These are phyloP conservation scores for Branchellion lobata DNA, from an alignment of 2,888 invertebrate genomes.

Conservation along the genomic window DNA sequence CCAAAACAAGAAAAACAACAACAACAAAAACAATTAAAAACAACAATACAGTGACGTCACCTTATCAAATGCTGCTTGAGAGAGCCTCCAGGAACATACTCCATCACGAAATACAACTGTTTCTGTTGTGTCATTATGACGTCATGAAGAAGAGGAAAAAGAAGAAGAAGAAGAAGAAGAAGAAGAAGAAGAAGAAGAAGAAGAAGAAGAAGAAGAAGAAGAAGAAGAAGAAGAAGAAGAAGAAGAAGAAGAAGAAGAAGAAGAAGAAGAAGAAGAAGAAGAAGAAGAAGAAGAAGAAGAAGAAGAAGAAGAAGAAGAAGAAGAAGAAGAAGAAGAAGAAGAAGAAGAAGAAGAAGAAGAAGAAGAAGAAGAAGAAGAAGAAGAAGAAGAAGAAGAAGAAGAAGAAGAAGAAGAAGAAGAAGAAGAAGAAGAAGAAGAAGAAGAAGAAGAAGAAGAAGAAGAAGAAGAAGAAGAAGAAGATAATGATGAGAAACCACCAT, in stretches of 20 bases:
- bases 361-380: constrained; percentile 36
- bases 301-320: too few relatives aligned
- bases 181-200: not conserved
- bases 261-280: too few relatives aligned
- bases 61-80: constrained; percentile 30
- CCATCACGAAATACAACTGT: constrained; percentile 27
- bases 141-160: not conserved
- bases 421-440: constrained; percentile 36
- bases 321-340: too few relatives aligned
- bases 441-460: constrained; percentile 34
- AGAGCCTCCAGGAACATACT: constrained; percentile 23
- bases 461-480: constrained; percentile 26
- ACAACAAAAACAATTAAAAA: not conserved
- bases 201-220: not conserved
- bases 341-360: constrained; percentile 35
- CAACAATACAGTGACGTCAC: not conserved
- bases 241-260: not conserved
- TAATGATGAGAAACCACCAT: too few relatives aligned
- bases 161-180: not conserved
- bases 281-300: too few relatives aligned
- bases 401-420: constrained; percentile 34
- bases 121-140: constrained; percentile 1
- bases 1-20: too few relatives aligned
- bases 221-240: not conserved
- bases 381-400: constrained; percentile 33